Evolutionary conservation across 2,113 vertebrate genomes (phyloP), one percentile per base, ranked within the genome.

Genomic region (Micronisus gabar): DNA sequence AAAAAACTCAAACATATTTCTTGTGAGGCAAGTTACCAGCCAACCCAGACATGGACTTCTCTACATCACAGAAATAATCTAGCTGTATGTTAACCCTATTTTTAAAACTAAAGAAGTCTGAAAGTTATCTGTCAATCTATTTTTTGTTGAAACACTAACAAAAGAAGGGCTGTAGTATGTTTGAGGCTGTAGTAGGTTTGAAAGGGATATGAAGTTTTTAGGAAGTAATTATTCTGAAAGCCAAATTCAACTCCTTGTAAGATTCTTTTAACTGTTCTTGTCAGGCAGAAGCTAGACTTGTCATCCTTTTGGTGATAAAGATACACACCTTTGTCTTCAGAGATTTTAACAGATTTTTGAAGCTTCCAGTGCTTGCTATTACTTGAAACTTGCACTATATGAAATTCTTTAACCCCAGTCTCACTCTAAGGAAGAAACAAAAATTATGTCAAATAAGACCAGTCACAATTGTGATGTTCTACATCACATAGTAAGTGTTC

Each of bases 311-410:
- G 20, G 25, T 50, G 23, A 88, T 48, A 61, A 74, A 74, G 93
- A 94, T 52, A 71, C 58, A 93, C 65, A 99, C 99, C 99, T 99
- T 99, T 99, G 87, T 99, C 99, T 97, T 98, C 98, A 83, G 98
- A 97, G 47, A 98, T 95, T 90, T 99, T 99, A 96, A 99, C 98
- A 86, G 99, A 99, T 95, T 98, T 99, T 65, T 99, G 98, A 55
- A 99, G 98, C 79, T 98, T 98, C 99, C 99, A 99, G 91, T 99
- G 98, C 88, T 98, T 98, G 93, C 99, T 99, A 89, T 99, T 99
- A 97, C 99, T 99, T 53, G 99, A 99, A 89, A 99, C 99, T 98
- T 99, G 99, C 26, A 99, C 98, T 80, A 99, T 98, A 94, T 99
- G 99, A 87, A 99, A 99, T 95, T 99, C 99, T 36, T 99, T 99